Percentiles rank a stretch among this genome's conserved stretches.
These are phyloP conservation scores for Trachymyrmex septentrionalis DNA, from an alignment of 1,140 invertebrate genomes.

Conservation along the genomic window DNA sequence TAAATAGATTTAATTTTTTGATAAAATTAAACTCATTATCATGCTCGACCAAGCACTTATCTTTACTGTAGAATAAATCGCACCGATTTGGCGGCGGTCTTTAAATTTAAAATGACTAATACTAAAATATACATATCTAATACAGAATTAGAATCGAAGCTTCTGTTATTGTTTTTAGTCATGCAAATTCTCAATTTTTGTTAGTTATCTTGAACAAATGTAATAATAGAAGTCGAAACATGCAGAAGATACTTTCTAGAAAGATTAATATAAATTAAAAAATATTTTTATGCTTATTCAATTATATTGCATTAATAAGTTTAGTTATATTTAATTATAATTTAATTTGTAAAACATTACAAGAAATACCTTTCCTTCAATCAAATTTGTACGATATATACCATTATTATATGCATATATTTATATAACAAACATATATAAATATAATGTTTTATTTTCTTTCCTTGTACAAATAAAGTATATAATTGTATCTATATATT, in stretches of 20 bases:
- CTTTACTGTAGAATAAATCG: not conserved
- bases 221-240: not conserved
- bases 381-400: not conserved
- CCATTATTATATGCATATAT: not conserved
- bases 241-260: not conserved
- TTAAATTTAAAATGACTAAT: not conserved
- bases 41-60: not conserved
- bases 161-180: slow-evolving; percentile 3
- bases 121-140: slow-evolving; percentile 18
- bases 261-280: not conserved
- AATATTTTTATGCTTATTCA: not conserved
- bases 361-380: not conserved
- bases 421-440: not conserved
- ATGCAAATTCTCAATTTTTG: not conserved
- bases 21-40: not conserved
- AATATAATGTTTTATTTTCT: not conserved
- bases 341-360: not conserved
- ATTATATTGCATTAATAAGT: too few relatives aligned
- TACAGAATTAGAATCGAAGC: slow-evolving; percentile 7
- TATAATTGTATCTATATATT: not conserved
- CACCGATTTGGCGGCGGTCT: not conserved
- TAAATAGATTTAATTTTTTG: not conserved
- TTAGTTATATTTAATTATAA: not conserved
- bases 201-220: not conserved
- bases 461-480: not conserved